These are phyloP conservation scores for Ailurus styani DNA, from an alignment of 2,113 vertebrate species.

Conservation along the genomic window DNA sequence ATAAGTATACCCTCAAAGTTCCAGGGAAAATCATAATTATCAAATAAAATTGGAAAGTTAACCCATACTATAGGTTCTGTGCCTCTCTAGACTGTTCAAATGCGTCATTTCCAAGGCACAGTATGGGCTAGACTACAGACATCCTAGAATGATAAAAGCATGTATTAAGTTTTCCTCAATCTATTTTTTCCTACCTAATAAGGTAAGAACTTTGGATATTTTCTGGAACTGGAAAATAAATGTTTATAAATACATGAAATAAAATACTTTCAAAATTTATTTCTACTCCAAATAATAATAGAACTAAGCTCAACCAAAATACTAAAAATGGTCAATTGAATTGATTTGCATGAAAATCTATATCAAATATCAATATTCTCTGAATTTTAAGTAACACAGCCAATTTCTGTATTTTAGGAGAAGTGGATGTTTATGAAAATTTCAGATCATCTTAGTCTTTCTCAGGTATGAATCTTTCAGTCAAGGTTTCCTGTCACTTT, in stretches of 20 bases:
- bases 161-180: constrained; percentile 32
- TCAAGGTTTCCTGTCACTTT: neutral
- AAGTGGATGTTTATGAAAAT: neutral
- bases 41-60: constrained; percentile 64
- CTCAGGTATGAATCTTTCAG: neutral
- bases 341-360: neutral
- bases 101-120: constrained; percentile 48
- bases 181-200: constrained; percentile 43
- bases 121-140: neutral
- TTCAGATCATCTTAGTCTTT: constrained; percentile 11
- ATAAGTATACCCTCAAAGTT: constrained; percentile 52
- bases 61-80: constrained; percentile 41
- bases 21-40: constrained; percentile 66
- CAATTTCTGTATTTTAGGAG: neutral
- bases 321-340: neutral
- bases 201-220: constrained; percentile 23
- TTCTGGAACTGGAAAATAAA: constrained; percentile 12
- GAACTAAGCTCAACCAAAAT: neutral
- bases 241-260: constrained; percentile 18
- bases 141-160: constrained; percentile 12
- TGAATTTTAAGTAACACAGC: constrained; percentile 35
- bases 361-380: neutral
- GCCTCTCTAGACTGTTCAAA: constrained; percentile 46
- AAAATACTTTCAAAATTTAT: constrained; percentile 54
- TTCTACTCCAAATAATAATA: neutral